Conservation (phyloP, 1,140 invertebrate genomes). For the Brachionus sp. region DNA sequence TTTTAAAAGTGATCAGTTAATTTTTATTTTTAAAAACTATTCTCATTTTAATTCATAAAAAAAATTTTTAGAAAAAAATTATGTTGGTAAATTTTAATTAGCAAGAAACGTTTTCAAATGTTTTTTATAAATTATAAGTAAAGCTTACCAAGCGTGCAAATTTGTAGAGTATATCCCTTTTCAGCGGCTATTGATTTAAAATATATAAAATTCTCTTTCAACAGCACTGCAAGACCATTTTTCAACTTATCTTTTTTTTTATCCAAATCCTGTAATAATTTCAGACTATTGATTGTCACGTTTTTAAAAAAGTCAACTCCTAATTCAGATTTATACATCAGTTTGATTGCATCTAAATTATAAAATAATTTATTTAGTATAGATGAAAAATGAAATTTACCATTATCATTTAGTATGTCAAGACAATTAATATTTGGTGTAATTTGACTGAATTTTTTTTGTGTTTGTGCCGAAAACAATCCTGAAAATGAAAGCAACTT, state of each 20-base stretch:
- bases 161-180: neutral
- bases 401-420: neutral
- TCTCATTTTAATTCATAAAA: too few relatives aligned
- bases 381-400: neutral
- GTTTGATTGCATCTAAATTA: neutral
- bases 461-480: neutral
- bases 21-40: too few relatives aligned
- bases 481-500: neutral
- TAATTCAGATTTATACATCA: neutral
- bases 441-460: neutral
- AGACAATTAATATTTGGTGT: neutral
- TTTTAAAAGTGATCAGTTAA: too few relatives aligned
- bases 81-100: too few relatives aligned
- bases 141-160: neutral
- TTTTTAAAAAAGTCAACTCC: neutral
- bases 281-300: neutral
- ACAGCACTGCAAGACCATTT: neutral
- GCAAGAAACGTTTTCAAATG: neutral
- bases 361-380: neutral
- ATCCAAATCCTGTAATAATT: constrained; percentile 3
- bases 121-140: neutral
- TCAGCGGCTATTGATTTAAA: neutral
- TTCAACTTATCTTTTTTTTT: neutral
- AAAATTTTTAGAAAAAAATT: too few relatives aligned
- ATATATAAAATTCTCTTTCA: neutral